Evolutionary conservation across 2,113 vertebrate genomes (phyloP).

Genomic region (Platichthys flesus): DNA sequence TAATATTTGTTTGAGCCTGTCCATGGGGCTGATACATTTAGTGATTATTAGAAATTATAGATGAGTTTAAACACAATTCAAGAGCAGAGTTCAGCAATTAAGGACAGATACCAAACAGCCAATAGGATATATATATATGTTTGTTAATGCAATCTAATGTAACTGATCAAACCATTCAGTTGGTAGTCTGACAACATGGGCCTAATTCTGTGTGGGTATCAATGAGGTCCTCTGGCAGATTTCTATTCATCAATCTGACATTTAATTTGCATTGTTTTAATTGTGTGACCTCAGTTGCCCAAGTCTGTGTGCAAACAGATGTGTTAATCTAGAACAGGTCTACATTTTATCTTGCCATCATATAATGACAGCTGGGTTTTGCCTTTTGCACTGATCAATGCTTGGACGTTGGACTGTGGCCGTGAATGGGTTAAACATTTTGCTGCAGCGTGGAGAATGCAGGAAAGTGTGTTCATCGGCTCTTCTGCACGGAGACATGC

Average conservation of each 20-base stretch:
- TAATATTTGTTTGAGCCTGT: not conserved
- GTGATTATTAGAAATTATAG: not conserved
- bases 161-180: too few species aligned
- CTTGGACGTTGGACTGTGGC: conserved; percentile 14
- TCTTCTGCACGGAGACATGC: conserved; percentile 23
- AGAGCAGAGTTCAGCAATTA: not conserved
- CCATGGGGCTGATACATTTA: not conserved
- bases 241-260: not conserved
- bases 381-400: not conserved
- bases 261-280: too few species aligned
- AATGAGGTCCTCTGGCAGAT: not conserved
- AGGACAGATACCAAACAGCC: not conserved
- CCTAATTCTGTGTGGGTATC: not conserved
- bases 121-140: too few species aligned
- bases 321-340: not conserved
- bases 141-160: too few species aligned
- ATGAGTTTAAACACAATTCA: not conserved
- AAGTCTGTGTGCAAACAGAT: not conserved
- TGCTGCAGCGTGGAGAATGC: conserved; percentile 69
- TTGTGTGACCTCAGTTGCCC: not conserved
- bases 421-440: conserved; percentile 72
- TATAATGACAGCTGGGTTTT: not conserved
- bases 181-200: not conserved
- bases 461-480: conserved; percentile 44
- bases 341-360: not conserved